These are phyloP conservation scores for Melanocharis versteri DNA, from an alignment of 2,113 vertebrate genomes.

Conservation along the genomic window DNA sequence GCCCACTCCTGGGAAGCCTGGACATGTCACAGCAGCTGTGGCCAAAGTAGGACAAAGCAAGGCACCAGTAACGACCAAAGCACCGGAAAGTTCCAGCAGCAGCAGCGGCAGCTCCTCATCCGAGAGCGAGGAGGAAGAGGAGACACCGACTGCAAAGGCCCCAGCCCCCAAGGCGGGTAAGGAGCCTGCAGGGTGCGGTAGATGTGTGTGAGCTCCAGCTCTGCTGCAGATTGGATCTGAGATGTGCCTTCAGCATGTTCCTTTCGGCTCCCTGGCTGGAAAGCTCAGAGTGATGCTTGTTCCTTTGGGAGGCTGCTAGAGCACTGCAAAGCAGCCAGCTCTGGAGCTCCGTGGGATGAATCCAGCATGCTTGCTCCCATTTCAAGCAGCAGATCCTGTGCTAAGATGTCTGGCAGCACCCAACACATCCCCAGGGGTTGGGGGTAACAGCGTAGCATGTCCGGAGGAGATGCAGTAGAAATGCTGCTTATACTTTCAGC, in stretches of 20 bases:
- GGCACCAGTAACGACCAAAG: not conserved
- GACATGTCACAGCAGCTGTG: not conserved
- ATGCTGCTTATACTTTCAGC: not conserved
- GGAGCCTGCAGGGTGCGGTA: not conserved
- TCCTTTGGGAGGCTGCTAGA: not conserved
- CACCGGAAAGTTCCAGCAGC: not conserved
- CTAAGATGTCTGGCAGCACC: constrained; percentile 22
- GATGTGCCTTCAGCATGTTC: not conserved
- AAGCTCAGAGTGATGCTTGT: not conserved
- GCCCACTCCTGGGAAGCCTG: not conserved
- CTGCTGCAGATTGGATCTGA: not conserved
- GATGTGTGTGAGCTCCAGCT: not conserved
- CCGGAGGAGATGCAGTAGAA: not conserved
- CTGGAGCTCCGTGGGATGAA: not conserved
- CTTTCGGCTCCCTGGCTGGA: not conserved
- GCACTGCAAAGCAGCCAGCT: not conserved
- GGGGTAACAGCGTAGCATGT: rapidly evolving
- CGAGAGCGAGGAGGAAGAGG: constrained; percentile 60
- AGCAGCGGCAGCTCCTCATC: constrained; percentile 50
- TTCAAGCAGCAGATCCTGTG: not conserved
- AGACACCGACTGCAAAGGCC: rapidly evolving
- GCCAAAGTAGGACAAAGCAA: constrained; percentile 15
- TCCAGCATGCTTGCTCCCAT: not conserved
- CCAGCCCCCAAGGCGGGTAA: constrained; percentile 45
- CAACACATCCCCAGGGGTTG: not conserved